Base-by-base conservation (phyloP, 1,140 invertebrate species). In the Pararge aegeria region DNA sequence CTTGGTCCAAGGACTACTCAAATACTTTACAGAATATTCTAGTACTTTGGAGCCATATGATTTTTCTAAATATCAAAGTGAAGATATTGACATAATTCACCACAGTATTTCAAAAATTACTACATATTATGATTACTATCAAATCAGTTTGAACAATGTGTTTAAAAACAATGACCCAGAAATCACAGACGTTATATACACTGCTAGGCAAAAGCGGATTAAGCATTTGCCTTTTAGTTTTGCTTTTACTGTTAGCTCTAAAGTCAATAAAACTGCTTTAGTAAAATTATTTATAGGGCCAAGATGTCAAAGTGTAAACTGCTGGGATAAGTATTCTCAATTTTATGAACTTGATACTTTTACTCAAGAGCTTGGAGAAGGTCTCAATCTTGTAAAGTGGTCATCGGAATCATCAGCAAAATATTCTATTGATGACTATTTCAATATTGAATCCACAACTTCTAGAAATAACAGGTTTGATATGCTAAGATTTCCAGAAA, bases 211-310 rank as follows among this genome's bases (percentile, higher is more conserved):
- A 60, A 80, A 76, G 48, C 91, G 93, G 57, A 75, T 94, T 0
- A 92, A 93, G 46, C 91, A 93, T 69, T 81, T 91, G 30, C 89
- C 90, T 4, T 93, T 92, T 75, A 84, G 69, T 37, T 89, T 91
- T 19, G 84, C 89, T 55, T 90, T 93, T 62, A 87, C 76, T 13
- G 75, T 92, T n/a, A 78, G 87, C 66, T 89, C 91, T 12, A 84
- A 91, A 21, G 84, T 76, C 13, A 69, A 73, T 1, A 79, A 74
- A 52, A 89, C 83, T 46, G 89, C 77, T 24, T 71, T 90, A 5
- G 73, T 93, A 2, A 89, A 91, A 49, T 61, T 93, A 13, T 93
- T 92, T 81, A 61, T 92, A n/a, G 92, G 90, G 48, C 92, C 92
- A n/a, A 81, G 84, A 50, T 90, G 87, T 64, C 78, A 91, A 30